Evolutionary conservation across 2,888 invertebrate species (phyloP), one percentile per base, ranked within the genome.

Genomic region (Trachelus troglodyta): DNA sequence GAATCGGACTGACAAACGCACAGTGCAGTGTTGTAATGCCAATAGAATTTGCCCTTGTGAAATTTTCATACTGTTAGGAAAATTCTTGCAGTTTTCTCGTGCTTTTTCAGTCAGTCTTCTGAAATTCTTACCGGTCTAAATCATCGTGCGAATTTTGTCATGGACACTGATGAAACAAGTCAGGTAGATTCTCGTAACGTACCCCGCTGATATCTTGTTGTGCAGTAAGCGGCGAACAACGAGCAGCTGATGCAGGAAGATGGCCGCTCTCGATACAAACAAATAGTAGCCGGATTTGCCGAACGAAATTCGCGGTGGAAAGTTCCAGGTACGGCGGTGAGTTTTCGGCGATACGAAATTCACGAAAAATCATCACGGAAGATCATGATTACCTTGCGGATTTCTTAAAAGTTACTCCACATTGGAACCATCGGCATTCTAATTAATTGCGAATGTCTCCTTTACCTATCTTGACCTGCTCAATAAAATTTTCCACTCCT

Each of bases 261-360:
- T 88, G 88, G 88, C 88, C 83, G 87, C 78, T 79, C 80, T 79
- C 80, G 83, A 85, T 83, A 86, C 85, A 87, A 88, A 88, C 86
- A 88, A 87, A 87, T 87, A 85, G 84, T 83, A 81, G 76, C 82
- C 82, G 79, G 74, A 82, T 80, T 82, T 77, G 77, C 79, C 69
- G 75, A 75, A 76, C 81, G 77, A 78, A 78, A 75, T 78, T 76
- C 69, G 35, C 76, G 69, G n/a, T 69, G 75, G 75, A 74, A 77
- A 76, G 81, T 81, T 56, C 56, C 56, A 68, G 80, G 81, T 77
- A 78, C 74, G 73, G 78, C 71, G 71, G 71, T 71, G 34, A 71
- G 71, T 71, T 33, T 71, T 71, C 34, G 71, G 34, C 31, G 34
- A 34, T 71, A 12, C 34, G 71, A 31, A 34, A 71, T 71, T 71